A percentile compares a stretch with the other conserved stretches of the same genome.
Evolutionary conservation across 2,888 invertebrate species (phyloP).

Genomic region (Automeris io): DNA sequence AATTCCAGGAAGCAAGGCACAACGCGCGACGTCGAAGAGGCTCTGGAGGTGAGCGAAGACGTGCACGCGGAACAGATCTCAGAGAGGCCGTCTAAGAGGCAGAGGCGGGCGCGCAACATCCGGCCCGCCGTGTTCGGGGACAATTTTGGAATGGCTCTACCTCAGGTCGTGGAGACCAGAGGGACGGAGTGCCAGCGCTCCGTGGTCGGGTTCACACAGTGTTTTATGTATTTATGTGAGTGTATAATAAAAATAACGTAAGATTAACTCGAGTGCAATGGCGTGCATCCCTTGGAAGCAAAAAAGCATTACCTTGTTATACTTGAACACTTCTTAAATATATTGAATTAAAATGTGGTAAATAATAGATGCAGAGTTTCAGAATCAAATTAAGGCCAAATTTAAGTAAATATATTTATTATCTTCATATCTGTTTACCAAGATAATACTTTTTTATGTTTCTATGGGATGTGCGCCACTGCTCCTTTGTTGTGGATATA

Average conservation of each 20-base stretch:
- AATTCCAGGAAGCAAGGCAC: conserved; percentile 53
- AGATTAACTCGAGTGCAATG: not conserved
- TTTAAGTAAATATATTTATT: not conserved
- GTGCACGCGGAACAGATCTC: conserved; percentile 19
- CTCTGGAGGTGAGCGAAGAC: conserved; percentile 54
- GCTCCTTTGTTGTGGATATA: no score
- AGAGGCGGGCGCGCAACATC: conserved; percentile 32
- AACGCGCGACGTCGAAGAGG: conserved; percentile 52
- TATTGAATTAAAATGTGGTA: not conserved
- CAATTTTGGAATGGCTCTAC: conserved; percentile 43
- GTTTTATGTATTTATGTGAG: conserved; percentile 66
- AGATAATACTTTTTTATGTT: no score
- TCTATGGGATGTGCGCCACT: no score
- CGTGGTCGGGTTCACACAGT: conserved; percentile 56
- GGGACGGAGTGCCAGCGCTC: conserved; percentile 26
- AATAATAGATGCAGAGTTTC: not conserved
- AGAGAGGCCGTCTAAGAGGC: conserved; percentile 14
- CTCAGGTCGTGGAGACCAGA: conserved; percentile 10
- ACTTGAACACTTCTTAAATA: not conserved
- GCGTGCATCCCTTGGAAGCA: not conserved
- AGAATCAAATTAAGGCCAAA: not conserved
- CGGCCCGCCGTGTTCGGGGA: conserved; percentile 45
- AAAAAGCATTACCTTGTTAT: not conserved
- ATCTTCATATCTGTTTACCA: no score
- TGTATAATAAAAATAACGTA: conserved; percentile 11